Evolutionary conservation across 2,113 vertebrate species (phyloP).

Genomic region (Tragulus kanchil): DNA sequence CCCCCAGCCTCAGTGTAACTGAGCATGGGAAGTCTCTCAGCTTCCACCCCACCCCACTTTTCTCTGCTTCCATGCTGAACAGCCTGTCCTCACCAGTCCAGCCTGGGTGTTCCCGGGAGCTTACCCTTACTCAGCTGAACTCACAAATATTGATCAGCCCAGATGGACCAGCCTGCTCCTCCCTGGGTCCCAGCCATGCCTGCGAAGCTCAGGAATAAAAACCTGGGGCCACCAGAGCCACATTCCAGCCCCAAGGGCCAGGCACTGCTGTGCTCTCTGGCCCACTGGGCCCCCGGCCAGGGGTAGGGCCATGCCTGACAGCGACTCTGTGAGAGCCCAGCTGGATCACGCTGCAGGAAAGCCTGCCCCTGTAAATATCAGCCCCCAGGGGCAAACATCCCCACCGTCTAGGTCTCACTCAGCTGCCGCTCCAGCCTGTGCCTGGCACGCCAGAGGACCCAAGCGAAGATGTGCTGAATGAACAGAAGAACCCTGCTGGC

Average conservation of each 20-base stretch:
- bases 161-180: background rate
- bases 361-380: background rate
- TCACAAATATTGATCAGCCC: background rate
- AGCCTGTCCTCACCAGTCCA: background rate
- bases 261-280: slow-evolving; percentile 51
- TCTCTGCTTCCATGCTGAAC: rapidly evolving
- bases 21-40: background rate
- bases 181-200: background rate
- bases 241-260: slow-evolving; percentile 5
- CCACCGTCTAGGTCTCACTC: background rate
- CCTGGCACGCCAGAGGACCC: background rate
- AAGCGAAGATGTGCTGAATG: background rate
- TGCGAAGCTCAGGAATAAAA: background rate
- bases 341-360: background rate
- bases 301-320: background rate
- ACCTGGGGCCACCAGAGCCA: background rate
- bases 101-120: background rate
- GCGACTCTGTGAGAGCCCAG: background rate
- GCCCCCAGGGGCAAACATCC: background rate
- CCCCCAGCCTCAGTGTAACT: background rate
- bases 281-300: slow-evolving; percentile 41
- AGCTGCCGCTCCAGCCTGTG: background rate
- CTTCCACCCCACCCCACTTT: too few relatives aligned
- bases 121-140: background rate
- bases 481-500: background rate